Evolutionary conservation across 2,797 vertebrate genomes (phyloP), one percentile per base, ranked within the genome.

Genomic region (Peromyscus eremicus): DNA sequence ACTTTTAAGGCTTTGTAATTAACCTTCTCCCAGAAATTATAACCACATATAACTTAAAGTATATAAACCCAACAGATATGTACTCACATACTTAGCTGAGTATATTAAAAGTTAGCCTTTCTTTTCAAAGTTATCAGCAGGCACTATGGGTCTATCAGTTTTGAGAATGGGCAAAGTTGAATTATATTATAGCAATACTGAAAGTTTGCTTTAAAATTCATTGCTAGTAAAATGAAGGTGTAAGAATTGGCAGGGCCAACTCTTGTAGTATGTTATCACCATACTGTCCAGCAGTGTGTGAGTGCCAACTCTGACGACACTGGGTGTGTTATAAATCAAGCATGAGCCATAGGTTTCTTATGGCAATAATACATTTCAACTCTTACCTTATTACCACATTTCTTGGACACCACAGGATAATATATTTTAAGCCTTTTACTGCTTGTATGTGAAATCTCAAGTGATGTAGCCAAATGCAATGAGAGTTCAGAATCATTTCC

Each of bases 361-460:
- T 91, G 98, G 97, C 98, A 99, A 95, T 95, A 98, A 92, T 32
- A 64, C 94, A 97, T 96, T 98, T 98, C 98, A 98, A 96, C 97
- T 97, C 96, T 98, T 98, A 98, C 98, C 98, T 98, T 98, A 98
- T 98, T 98, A 98, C 97, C 88, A 97, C 96, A 96, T 97, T 98
- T 97, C 83, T 98, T 98, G 98, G 98, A 98, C 77, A 40, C 94
- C 87, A n/a, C 0, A 21, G 94, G 95, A 98, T 97, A 98, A 96
- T 98, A 98, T 98, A 89, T 93, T 98, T 97, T 97, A 89, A 96
- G 86, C 21, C 84, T 96, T 98, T 97, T 92, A 91, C 91, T 97
- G 96, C 95, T 97, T 55, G 55, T 93, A 83, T 98, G 95, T 92
- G 94, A 98, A 98, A 98, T 97, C 96, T 97, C 98, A 86, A 95